A percentile compares a stretch with the other conserved stretches of the same genome.
These are phyloP conservation scores for Pollenia griseotomentosa DNA, from an alignment of 2,888 invertebrate species.

Conservation along the genomic window DNA sequence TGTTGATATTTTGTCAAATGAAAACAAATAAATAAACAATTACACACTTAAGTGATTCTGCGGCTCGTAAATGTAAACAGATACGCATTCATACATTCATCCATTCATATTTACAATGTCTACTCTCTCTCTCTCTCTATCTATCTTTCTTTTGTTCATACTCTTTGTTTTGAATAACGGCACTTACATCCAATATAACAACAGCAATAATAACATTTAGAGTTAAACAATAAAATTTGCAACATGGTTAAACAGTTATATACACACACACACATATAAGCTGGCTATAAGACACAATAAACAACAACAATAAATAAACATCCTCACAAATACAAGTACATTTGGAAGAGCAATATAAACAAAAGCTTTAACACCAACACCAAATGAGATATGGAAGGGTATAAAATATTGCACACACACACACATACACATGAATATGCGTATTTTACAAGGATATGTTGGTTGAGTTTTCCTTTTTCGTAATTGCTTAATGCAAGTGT, in stretches of 20 bases:
- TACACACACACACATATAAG: slow-evolving; percentile 14
- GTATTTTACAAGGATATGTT: background rate
- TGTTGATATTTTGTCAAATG: slow-evolving; percentile 82
- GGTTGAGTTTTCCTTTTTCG: slow-evolving; percentile 19
- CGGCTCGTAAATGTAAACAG: slow-evolving; percentile 67
- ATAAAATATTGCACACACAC: slow-evolving; percentile 1
- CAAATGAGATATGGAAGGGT: slow-evolving; percentile 63
- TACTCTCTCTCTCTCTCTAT: background rate
- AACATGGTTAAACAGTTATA: slow-evolving; percentile 57
- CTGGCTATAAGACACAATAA: too few species aligned
- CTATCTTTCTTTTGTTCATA: background rate
- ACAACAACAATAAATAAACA: too few species aligned
- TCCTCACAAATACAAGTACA: background rate
- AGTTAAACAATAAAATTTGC: slow-evolving; percentile 65
- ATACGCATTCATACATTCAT: background rate
- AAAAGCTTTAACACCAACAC: slow-evolving; percentile 64
- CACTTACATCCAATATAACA: slow-evolving; percentile 29
- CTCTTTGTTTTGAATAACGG: slow-evolving; percentile 22
- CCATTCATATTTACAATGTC: slow-evolving; percentile 41
- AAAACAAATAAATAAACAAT: slow-evolving; percentile 84
- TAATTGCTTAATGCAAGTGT: slow-evolving; percentile 37
- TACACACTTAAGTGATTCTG: slow-evolving; percentile 82
- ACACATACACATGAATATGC: background rate
- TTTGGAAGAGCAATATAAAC: slow-evolving; percentile 27
- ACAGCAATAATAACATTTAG: slow-evolving; percentile 44